Evolutionary conservation across 2,113 vertebrate species (phyloP).

Genomic region (Hydrolagus affinis): DNA sequence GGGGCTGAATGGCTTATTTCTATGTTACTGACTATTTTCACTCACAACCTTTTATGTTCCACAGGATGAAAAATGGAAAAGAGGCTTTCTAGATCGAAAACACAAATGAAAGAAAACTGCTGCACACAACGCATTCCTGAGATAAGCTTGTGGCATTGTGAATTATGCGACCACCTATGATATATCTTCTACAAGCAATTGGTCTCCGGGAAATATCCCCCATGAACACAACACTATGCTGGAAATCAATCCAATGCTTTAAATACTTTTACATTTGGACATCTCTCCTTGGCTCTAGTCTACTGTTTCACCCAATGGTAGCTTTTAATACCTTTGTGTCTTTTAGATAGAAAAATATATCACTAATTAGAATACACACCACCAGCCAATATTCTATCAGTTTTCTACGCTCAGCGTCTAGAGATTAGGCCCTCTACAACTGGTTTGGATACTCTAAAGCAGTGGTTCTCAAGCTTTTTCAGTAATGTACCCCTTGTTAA

Average conservation of each 20-base stretch:
- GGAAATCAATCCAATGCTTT: not conserved
- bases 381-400: not conserved
- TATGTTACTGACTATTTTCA: not conserved
- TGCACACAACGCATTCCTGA: not conserved
- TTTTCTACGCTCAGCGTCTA: not conserved
- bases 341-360: not conserved
- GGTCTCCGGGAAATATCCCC: not conserved
- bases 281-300: not conserved
- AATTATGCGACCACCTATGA: no score
- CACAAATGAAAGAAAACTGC: slow-evolving; percentile 41
- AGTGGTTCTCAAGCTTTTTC: no score
- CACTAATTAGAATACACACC: not conserved
- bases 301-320: not conserved
- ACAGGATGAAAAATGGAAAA: slow-evolving; percentile 65
- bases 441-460: not conserved
- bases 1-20: no score
- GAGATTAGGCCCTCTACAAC: not conserved
- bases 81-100: slow-evolving; percentile 58
- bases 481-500: no score
- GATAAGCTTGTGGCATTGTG: not conserved
- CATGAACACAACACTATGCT: not conserved
- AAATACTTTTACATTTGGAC: not conserved
- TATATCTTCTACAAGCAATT: not conserved
- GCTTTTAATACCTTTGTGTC: no score
- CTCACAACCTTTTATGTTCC: slow-evolving; percentile 33